A percentile compares a stretch with the other conserved stretches of the same genome.
Conservation (phyloP, 2,888 invertebrate genomes). For the Bhutanitis thaidina region DNA sequence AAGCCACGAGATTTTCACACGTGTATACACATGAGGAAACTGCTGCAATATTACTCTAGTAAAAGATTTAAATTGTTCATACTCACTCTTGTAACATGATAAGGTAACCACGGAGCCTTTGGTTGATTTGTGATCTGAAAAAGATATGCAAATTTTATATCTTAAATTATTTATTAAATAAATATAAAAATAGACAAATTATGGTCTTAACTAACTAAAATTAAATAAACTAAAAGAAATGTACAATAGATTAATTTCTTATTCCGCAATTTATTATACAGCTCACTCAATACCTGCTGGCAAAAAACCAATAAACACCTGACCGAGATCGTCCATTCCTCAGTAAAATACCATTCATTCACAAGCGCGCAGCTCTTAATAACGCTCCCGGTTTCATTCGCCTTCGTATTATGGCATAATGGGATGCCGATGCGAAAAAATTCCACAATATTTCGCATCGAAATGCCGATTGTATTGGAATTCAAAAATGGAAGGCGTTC, state of each 20-base stretch:
- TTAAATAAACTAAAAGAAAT: no score
- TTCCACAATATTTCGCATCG: constrained; percentile 49
- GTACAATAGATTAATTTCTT: background rate
- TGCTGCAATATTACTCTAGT: no score
- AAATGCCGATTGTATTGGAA: constrained; percentile 55
- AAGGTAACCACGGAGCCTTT: constrained; percentile 79
- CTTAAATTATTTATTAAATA: no score
- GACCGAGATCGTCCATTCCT: constrained; percentile 18
- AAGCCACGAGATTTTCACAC: no score
- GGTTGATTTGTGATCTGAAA: constrained; percentile 79
- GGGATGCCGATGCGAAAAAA: constrained; percentile 66
- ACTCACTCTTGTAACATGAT: constrained; percentile 82
- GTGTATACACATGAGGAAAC: no score
- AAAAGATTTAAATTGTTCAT: background rate
- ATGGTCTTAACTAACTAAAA: no score
- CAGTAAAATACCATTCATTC: constrained; percentile 35
- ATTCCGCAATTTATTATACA: background rate
- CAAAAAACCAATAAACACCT: constrained; percentile 22
- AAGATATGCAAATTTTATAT: constrained; percentile 26
- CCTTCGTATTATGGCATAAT: constrained; percentile 45
- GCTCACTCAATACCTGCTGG: background rate
- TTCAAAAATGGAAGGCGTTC: constrained; percentile 53
- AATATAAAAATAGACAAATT: no score
- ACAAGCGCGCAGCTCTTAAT: constrained; percentile 44
- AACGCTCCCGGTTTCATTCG: constrained; percentile 39